These are phyloP conservation scores for Machaerirhynchus nigripectus DNA, from an alignment of 2,113 vertebrate species.

Conservation along the genomic window DNA sequence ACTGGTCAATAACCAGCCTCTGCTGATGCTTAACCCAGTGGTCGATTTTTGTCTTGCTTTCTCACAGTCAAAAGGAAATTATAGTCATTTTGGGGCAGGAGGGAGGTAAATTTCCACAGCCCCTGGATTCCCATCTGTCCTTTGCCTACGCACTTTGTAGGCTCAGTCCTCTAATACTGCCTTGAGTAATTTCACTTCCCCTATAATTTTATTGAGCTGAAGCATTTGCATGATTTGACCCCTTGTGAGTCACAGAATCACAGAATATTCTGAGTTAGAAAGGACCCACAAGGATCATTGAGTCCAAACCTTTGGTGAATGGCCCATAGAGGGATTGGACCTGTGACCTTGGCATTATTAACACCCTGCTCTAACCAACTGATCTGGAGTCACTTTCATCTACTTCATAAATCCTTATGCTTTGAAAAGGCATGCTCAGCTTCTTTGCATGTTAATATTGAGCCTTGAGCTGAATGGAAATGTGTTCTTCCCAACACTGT, in stretches of 20 bases:
- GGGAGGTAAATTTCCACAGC: background rate
- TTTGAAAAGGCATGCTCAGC: background rate
- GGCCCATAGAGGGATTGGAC: background rate
- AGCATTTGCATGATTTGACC: background rate
- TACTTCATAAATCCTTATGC: background rate
- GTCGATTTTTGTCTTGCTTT: background rate
- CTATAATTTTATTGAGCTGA: background rate
- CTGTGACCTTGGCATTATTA: background rate
- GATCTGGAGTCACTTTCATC: background rate
- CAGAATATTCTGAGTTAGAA: background rate
- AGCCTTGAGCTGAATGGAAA: constrained; percentile 6
- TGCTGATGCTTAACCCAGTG: background rate
- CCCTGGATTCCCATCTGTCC: background rate
- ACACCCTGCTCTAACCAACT: background rate
- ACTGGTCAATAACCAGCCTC: background rate
- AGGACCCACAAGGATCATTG: too few relatives aligned
- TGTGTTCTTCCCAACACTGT: background rate
- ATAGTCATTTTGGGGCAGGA: background rate
- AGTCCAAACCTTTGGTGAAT: background rate
- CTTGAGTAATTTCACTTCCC: background rate
- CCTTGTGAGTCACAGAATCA: background rate
- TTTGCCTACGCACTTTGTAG: background rate
- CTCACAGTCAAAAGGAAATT: background rate
- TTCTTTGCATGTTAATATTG: constrained; percentile 18
- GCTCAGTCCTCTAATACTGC: background rate